Percentiles rank a stretch among this genome's conserved stretches.
Evolutionary conservation across 1,140 invertebrate genomes (phyloP).

Genomic region (Xylocopa sonorina): DNA sequence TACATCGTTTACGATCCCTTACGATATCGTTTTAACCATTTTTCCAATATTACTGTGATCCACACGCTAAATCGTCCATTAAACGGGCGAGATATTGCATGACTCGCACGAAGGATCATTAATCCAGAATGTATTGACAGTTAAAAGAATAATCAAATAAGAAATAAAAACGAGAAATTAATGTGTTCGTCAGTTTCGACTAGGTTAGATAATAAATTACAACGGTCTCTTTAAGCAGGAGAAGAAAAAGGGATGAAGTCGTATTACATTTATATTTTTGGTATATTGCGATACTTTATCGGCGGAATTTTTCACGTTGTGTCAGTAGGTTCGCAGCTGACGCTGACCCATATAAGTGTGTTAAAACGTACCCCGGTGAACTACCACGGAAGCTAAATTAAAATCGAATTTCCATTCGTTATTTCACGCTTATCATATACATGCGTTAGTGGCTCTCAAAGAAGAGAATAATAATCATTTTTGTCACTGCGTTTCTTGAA

Average conservation of each 20-base stretch:
- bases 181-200: background rate
- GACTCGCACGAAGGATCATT: too few relatives aligned
- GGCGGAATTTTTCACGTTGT: constrained; percentile 51
- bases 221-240: constrained; percentile 2
- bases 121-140: too few relatives aligned
- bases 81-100: too few relatives aligned
- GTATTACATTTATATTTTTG: constrained; percentile 42
- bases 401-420: constrained; percentile 54
- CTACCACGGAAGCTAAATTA: constrained; percentile 56
- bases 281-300: constrained; percentile 44
- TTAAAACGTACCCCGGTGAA: constrained; percentile 39
- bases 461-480: background rate
- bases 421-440: constrained; percentile 22
- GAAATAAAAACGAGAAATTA: constrained; percentile 8
- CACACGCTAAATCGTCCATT: too few relatives aligned
- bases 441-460: too few relatives aligned
- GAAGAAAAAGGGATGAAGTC: background rate
- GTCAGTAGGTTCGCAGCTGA: constrained; percentile 40
- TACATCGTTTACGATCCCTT: too few relatives aligned
- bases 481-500: background rate
- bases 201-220: background rate
- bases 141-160: too few relatives aligned
- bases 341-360: constrained; percentile 49
- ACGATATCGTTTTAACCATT: too few relatives aligned
- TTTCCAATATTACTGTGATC: too few relatives aligned